Evolutionary conservation across 2,797 vertebrate genomes (phyloP), one percentile per base, ranked within the genome.

Genomic region (Acridotheres tristis): DNA sequence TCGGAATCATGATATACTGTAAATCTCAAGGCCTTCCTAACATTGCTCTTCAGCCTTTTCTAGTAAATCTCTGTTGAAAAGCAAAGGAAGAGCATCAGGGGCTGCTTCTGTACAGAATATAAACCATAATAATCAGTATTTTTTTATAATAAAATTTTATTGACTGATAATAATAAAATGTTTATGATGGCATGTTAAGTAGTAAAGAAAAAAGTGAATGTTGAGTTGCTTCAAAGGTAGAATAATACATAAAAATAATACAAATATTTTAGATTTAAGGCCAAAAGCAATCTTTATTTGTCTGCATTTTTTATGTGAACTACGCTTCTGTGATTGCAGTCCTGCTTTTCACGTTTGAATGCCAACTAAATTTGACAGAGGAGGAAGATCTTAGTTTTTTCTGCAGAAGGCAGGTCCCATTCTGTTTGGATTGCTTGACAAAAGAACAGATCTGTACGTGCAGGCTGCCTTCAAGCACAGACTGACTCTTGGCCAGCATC

Each of bases 31-130:
- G 38, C 29, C 23, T 76, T 26, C 45, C 38, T 92, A 88, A 84
- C 13, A 34, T 19, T 75, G 53, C 38, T 93, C 40, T 86, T 86
- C 69, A 91, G 85, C 42, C 32, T 89, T 85, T 63, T n/a, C 66
- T 76, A 81, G 74, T 95, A 92, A 96, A 93, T 84, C 82, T 93
- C 58, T 73, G 16, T n/a, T 81, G 82, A 92, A 93, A 92, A 80
- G 26, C 1, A 4, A 78, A 42, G 26, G n/a, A 88, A 84, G 20
- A 90, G 7, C 7, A 5, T 63, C 34, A 59, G 38, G 26, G 27
- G 5, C 30, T 93, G n/a, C 53, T 79, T 93, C 55, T 50, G 23
- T 61, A 81, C 7, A 73, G 59, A 84, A 54, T 53, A 78, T 94
- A 93, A 93, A 86, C 48, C 54, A 78, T 53, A 84, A 78, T 73